Conservation (phyloP, 2,888 invertebrate genomes). For the Hesperia comma region DNA sequence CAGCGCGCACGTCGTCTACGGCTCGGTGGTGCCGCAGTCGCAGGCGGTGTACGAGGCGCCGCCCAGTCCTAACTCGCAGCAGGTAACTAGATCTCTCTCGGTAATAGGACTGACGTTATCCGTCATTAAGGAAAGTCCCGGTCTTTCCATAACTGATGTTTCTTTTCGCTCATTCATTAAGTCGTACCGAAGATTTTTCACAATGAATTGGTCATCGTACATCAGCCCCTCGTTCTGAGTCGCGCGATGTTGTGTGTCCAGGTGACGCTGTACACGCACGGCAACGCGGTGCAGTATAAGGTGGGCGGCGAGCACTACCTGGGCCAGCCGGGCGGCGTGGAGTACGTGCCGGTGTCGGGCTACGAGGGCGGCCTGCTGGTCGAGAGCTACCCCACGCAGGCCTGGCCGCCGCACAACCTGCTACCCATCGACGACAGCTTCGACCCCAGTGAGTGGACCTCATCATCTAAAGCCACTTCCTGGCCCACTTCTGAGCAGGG, state of each 20-base stretch:
- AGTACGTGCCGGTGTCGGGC: conserved; percentile 76
- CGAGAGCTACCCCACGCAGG: conserved; percentile 72
- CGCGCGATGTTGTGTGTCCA: conserved; percentile 45
- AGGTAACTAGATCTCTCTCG: conserved; percentile 56
- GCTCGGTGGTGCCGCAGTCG: conserved; percentile 71
- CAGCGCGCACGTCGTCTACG: conserved; percentile 78
- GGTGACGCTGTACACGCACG: conserved; percentile 84
- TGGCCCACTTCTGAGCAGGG: too few species aligned
- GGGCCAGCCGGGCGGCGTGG: conserved; percentile 65
- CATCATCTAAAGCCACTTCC: too few species aligned
- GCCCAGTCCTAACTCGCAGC: conserved; percentile 84
- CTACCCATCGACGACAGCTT: conserved; percentile 78
- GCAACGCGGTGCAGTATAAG: conserved; percentile 83
- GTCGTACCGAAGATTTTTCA: too few species aligned
- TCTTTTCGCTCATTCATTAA: too few species aligned
- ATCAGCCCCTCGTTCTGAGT: too few species aligned
- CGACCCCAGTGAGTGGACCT: conserved; percentile 69
- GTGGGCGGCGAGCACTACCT: conserved; percentile 72
- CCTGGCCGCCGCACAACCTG: conserved; percentile 76
- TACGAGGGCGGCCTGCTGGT: conserved; percentile 77
- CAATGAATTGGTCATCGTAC: too few species aligned
- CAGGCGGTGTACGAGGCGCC: conserved; percentile 80
- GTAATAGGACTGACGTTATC: background rate
- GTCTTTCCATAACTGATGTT: too few species aligned
- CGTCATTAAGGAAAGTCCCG: too few species aligned